Conservation (phyloP, 2,113 vertebrate genomes). For the Sprattus sprattus region DNA sequence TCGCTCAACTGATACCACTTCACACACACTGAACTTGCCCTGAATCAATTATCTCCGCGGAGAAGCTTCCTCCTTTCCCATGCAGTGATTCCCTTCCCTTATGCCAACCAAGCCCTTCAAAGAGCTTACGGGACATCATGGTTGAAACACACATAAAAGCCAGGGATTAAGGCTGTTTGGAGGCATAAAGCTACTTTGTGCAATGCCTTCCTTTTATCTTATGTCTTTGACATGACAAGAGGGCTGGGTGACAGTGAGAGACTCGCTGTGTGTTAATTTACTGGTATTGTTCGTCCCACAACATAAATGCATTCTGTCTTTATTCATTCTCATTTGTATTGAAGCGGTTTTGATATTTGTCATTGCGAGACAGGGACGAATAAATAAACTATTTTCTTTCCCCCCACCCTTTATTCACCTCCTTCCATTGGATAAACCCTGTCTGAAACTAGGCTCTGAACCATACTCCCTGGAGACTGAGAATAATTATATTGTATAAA, state of each 20-base stretch:
- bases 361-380: neutral
- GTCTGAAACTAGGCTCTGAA: neutral
- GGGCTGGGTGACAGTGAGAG: neutral
- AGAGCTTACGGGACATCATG: neutral
- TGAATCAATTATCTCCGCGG: slow-evolving; percentile 47
- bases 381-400: neutral
- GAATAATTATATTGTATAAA: neutral
- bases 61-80: neutral
- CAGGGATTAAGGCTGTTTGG: neutral
- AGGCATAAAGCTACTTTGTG: neutral
- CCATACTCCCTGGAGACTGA: neutral
- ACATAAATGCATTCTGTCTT: neutral
- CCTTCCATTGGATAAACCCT: neutral
- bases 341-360: neutral
- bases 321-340: neutral
- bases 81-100: neutral
- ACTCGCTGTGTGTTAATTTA: neutral
- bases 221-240: neutral
- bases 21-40: neutral
- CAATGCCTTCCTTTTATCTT: neutral
- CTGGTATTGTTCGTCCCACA: neutral
- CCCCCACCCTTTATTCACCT: neutral
- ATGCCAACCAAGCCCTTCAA: neutral
- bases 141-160: neutral
- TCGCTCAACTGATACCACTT: neutral